These are phyloP conservation scores for Drosophila azteca DNA, from an alignment of 1,140 invertebrate genomes.

Conservation along the genomic window DNA sequence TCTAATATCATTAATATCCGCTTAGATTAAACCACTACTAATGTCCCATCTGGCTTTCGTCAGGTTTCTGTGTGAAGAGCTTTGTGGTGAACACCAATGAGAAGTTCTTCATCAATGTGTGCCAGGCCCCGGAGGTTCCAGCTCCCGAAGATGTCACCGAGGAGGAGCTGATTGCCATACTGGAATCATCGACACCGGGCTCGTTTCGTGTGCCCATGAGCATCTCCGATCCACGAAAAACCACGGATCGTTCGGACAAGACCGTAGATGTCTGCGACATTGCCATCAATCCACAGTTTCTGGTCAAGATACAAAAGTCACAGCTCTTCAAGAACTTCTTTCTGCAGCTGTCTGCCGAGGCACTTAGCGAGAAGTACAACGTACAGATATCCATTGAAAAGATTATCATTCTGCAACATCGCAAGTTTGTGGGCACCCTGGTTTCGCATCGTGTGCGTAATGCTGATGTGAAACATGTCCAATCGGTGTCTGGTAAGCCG, in stretches of 20 bases:
- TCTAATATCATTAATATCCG: too few relatives aligned
- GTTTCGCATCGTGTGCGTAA: constrained; percentile 90
- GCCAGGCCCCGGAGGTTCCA: constrained; percentile 90
- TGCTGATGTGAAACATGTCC: constrained; percentile 84
- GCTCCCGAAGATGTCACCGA: constrained; percentile 92
- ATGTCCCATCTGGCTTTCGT: not conserved
- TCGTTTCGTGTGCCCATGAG: constrained; percentile 94
- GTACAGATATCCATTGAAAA: constrained; percentile 87
- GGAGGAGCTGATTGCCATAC: constrained; percentile 88
- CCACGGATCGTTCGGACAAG: constrained; percentile 90
- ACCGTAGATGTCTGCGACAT: constrained; percentile 90
- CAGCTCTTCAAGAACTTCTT: constrained; percentile 90
- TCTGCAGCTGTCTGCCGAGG: constrained; percentile 90
- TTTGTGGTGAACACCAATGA: constrained; percentile 87
- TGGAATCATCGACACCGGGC: constrained; percentile 89
- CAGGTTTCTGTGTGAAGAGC: constrained; percentile 94
- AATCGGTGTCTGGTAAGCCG: constrained; percentile 66
- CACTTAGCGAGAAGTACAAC: constrained; percentile 89
- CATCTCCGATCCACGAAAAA: constrained; percentile 91
- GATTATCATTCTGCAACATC: constrained; percentile 86
- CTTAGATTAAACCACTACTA: too few relatives aligned
- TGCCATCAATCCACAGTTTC: constrained; percentile 90
- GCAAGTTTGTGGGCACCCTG: constrained; percentile 88
- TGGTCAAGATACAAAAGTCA: constrained; percentile 87
- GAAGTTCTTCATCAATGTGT: constrained; percentile 93